Conservation (phyloP, 2,113 vertebrate genomes). For the Lethenteron reissneri region DNA sequence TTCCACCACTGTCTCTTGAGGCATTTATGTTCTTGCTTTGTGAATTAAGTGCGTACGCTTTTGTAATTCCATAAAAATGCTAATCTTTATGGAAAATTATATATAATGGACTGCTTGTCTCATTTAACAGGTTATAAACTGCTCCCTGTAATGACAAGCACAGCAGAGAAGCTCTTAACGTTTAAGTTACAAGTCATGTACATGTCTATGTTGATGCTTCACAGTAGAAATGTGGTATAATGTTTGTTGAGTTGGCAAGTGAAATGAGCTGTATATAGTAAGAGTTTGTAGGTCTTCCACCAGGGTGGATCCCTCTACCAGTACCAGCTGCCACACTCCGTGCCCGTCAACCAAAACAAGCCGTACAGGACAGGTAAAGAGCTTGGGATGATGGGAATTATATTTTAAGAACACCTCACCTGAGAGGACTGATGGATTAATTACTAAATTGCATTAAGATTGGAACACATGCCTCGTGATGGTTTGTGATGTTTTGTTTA, state of each 20-base stretch:
- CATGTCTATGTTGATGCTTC: conserved; percentile 16
- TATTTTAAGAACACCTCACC: conserved; percentile 16
- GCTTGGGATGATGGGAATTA: conserved; percentile 46
- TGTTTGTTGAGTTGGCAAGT: too few species aligned
- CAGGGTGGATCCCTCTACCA: conserved; percentile 71
- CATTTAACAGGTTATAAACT: too few species aligned
- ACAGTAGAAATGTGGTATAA: too few species aligned
- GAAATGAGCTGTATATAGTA: not conserved
- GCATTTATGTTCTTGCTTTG: conserved; percentile 17
- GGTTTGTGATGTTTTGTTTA: not conserved
- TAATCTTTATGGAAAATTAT: too few species aligned
- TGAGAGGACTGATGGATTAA: conserved; percentile 21
- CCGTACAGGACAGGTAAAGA: conserved; percentile 99
- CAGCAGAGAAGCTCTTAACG: not conserved
- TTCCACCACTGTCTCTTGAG: conserved; percentile 26
- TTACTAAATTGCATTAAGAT: not conserved
- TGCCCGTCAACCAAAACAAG: conserved; percentile 95
- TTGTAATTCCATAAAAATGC: too few species aligned
- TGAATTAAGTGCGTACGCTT: too few species aligned
- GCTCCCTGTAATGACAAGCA: too few species aligned
- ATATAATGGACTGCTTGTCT: too few species aligned
- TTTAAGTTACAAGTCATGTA: conserved; percentile 22
- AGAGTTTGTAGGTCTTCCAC: conserved; percentile 13
- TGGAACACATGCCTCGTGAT: not conserved
- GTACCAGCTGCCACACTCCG: conserved; percentile 63